Evolutionary conservation across 2,113 vertebrate species (phyloP).

Genomic region (Shinisaurus crocodilurus): DNA sequence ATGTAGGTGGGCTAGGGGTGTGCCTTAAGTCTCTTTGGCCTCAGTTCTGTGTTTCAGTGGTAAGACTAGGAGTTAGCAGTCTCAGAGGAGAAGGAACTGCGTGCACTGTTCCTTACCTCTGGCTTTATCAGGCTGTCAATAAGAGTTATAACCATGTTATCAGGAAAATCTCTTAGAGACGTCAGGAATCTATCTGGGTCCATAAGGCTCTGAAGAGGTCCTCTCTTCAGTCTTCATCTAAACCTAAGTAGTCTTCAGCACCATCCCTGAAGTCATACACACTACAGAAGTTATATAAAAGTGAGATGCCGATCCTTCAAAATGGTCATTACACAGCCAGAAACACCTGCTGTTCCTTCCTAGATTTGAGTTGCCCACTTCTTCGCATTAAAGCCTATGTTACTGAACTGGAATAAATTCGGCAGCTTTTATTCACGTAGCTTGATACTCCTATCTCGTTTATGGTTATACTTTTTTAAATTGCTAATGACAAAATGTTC

Average conservation of each 20-base stretch:
- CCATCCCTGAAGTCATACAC: neutral
- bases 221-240: neutral
- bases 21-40: too few species aligned
- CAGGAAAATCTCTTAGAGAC: too few species aligned
- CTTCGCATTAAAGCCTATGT: neutral
- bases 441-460: neutral
- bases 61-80: neutral
- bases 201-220: too few species aligned
- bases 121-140: neutral
- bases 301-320: neutral
- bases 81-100: neutral
- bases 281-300: neutral
- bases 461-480: neutral
- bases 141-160: too few species aligned
- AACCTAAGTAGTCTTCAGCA: neutral
- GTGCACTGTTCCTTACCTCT: neutral
- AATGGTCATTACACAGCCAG: neutral
- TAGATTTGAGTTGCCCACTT: neutral
- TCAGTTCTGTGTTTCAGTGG: neutral
- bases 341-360: too few species aligned
- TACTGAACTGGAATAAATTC: neutral
- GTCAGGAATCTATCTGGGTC: too few species aligned
- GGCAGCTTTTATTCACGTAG: neutral
- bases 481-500: neutral
- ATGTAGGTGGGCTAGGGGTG: neutral